A percentile compares a stretch with the other conserved stretches of the same genome.
Evolutionary conservation across 2,888 invertebrate species (phyloP).

Genomic region (Andrena camellia): DNA sequence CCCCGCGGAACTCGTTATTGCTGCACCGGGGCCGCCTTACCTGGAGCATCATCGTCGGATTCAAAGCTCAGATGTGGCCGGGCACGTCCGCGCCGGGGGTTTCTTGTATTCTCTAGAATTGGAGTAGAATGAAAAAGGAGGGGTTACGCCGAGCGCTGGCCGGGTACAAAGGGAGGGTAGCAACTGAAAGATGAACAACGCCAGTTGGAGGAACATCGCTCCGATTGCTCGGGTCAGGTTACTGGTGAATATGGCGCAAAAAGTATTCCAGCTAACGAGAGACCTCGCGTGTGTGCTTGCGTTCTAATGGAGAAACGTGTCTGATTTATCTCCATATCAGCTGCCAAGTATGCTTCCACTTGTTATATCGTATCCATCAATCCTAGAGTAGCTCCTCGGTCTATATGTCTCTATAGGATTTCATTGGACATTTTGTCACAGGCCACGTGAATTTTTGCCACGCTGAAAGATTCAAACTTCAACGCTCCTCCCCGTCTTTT

Average conservation of each 20-base stretch:
- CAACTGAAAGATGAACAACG: slow-evolving; percentile 51
- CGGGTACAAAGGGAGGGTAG: slow-evolving; percentile 38
- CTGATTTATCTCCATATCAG: neutral
- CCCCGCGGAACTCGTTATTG: slow-evolving; percentile 53
- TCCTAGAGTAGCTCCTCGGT: neutral
- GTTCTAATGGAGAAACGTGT: neutral
- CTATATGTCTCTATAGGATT: slow-evolving; percentile 4
- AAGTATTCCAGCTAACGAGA: neutral
- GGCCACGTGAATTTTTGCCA: slow-evolving; percentile 4
- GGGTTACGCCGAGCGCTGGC: slow-evolving; percentile 9
- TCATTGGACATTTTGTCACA: slow-evolving; percentile 25
- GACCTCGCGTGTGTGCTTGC: neutral
- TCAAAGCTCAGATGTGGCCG: slow-evolving; percentile 20
- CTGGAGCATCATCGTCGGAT: slow-evolving; percentile 56
- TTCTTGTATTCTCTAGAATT: slow-evolving; percentile 58
- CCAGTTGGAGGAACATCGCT: slow-evolving; percentile 19
- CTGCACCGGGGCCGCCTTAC: slow-evolving; percentile 31
- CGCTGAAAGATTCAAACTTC: slow-evolving; percentile 34
- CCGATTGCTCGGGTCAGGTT: slow-evolving; percentile 25
- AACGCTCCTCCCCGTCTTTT: slow-evolving; percentile 4
- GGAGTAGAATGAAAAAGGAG: slow-evolving; percentile 50
- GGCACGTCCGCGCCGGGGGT: slow-evolving; percentile 10
- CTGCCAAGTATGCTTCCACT: neutral
- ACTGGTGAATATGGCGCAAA: neutral
- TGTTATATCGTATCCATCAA: neutral